A percentile compares a stretch with the other conserved stretches of the same genome.
Evolutionary conservation across 2,888 invertebrate species (phyloP).

Genomic region (Ryuthela nishihirai): DNA sequence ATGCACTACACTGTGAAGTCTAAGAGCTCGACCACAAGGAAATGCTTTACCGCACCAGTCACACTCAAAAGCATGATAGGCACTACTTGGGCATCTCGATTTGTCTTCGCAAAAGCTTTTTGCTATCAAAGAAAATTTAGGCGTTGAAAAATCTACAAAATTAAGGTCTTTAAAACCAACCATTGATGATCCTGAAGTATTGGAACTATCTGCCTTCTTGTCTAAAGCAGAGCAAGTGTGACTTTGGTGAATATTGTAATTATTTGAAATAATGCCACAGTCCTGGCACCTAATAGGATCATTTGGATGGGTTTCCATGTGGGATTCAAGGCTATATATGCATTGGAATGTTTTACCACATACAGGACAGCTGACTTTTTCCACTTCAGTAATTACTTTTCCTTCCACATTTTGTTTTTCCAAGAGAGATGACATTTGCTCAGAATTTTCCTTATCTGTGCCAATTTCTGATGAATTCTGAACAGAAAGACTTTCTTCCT

Average conservation of each 20-base stretch:
- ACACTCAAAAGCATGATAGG: neutral
- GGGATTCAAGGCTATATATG: neutral
- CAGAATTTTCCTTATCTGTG: neutral
- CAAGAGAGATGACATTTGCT: too few relatives aligned
- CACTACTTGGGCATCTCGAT: neutral
- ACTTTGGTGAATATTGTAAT: neutral
- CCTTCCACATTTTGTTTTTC: too few relatives aligned
- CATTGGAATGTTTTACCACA: neutral
- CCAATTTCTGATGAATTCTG: neutral
- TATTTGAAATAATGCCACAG: neutral
- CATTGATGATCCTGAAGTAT: neutral
- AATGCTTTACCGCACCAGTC: neutral
- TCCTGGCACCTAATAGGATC: neutral
- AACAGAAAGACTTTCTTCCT: neutral
- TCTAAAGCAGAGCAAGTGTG: neutral
- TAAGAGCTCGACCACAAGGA: neutral
- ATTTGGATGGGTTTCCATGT: neutral
- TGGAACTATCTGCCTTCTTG: neutral
- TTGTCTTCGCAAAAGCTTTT: neutral
- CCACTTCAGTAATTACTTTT: too few relatives aligned
- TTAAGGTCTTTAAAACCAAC: neutral
- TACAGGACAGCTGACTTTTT: neutral
- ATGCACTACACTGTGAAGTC: neutral
- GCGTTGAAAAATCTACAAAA: neutral
- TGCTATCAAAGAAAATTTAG: neutral